phyloP scores from a whole-genome alignment of 1,140 invertebrate genomes.

The Temnothorax nylanderi region DNA sequence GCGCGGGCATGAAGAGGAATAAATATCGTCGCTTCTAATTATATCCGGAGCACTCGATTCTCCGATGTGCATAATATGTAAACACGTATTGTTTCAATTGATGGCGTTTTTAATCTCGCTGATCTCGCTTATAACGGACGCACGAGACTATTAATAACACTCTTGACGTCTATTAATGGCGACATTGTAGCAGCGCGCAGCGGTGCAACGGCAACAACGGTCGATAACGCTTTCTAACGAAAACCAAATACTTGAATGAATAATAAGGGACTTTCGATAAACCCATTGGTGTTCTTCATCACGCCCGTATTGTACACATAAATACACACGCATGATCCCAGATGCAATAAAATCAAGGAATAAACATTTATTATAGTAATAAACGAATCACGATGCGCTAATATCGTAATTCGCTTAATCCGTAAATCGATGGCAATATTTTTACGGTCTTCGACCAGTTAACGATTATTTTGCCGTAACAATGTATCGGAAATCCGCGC shows the following conservation, averaged over 20 bases:
- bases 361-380: slow-evolving; percentile 22
- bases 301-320: not conserved
- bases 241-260: slow-evolving; percentile 36
- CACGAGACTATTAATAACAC: slow-evolving; percentile 39
- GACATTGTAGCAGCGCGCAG: slow-evolving; percentile 24
- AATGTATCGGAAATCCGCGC: slow-evolving; percentile 24
- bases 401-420: slow-evolving; percentile 26
- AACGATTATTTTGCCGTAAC: slow-evolving; percentile 33
- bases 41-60: slow-evolving; percentile 12
- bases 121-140: slow-evolving; percentile 32
- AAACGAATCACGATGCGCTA: slow-evolving; percentile 3
- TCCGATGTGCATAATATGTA: slow-evolving; percentile 8
- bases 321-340: not conserved
- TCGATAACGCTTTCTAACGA: slow-evolving; percentile 40
- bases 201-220: not conserved
- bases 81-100: slow-evolving; percentile 20
- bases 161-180: slow-evolving; percentile 37
- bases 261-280: slow-evolving; percentile 17
- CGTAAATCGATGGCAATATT: slow-evolving; percentile 11
- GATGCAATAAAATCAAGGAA: slow-evolving; percentile 1
- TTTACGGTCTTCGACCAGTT: slow-evolving; percentile 1
- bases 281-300: not conserved
- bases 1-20: slow-evolving; percentile 1
- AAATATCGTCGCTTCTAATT: slow-evolving; percentile 28
- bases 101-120: slow-evolving; percentile 41